Base-by-base conservation (phyloP, 2,113 vertebrate species). In the Poeciliopsis prolifica region DNA sequence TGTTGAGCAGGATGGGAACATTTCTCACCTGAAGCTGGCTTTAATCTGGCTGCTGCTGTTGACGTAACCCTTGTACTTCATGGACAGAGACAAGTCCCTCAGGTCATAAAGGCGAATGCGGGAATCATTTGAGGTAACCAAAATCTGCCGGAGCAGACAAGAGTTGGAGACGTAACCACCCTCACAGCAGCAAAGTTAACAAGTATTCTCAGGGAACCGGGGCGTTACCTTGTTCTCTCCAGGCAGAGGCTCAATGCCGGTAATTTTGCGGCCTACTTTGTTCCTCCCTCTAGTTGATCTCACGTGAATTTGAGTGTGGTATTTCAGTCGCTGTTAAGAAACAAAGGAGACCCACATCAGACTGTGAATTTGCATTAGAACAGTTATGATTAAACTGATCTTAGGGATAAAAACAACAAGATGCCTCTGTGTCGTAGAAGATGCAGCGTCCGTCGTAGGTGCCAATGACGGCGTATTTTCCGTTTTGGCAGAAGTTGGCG, bases 1-100 rank as follows among this genome's bases (percentile, higher is more conserved):
- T 28, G 29, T 31, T 17, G 5, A 31, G 2, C 28, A 0, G 31
- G 28, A 1, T 14, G 14, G 22, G 37, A 73, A 65, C 2, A 28
- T 10, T n/a, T 14, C 86, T 94, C 93, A 98, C 98, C 98, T 99
- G 94, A 99, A 99, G 89, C 97, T 99, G 61, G 98, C 98, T 94
- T 99, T 99, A 89, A 99, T 99, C 90, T 99, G 98, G 90, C 98
- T 99, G 95, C 98, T 99, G 94, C 97, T 97, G 92, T 99, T 99
- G 80, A 98, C 97, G 62, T 97, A 99, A 77, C 98, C 98, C 88
- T 99, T 99, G 92, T 99, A 99, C 71, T 99, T 99, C 97, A 99
- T 99, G 31, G 97, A 99, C 22, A 99, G 85, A 74, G 98, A 99
- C 83, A 99, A 92, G 93, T 99, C 98, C 92, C 98, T 95, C 80